phyloP scores from a whole-genome alignment of 2,113 vertebrate species.

The Pygoscelis antarcticus region DNA sequence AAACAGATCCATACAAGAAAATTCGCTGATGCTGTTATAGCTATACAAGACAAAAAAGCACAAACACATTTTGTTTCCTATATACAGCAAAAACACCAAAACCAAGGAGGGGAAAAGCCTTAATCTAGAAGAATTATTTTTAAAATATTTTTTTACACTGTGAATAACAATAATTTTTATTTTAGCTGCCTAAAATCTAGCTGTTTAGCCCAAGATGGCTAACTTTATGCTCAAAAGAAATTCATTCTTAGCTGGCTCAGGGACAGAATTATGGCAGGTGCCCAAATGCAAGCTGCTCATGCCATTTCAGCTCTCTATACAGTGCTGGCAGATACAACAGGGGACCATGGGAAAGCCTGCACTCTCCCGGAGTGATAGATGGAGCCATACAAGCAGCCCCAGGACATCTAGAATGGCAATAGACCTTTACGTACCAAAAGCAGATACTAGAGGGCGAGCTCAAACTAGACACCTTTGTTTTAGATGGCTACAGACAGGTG shows the following conservation, averaged over 20 bases:
- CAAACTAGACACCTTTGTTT: background rate
- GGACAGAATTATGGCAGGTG: background rate
- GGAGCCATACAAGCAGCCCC: background rate
- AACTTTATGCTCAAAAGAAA: background rate
- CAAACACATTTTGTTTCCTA: background rate
- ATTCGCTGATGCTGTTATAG: background rate
- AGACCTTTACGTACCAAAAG: background rate
- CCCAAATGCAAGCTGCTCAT: background rate
- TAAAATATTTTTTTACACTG: background rate
- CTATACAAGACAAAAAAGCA: background rate
- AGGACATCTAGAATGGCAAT: background rate
- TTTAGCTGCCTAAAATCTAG: background rate
- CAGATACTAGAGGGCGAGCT: rapidly evolving
- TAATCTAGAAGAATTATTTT: background rate
- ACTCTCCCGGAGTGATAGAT: background rate
- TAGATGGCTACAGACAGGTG: background rate
- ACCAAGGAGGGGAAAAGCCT: background rate
- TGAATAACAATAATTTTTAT: background rate
- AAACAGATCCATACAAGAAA: background rate
- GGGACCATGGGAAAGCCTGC: background rate
- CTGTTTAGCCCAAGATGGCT: background rate
- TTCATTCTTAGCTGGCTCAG: background rate
- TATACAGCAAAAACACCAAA: background rate
- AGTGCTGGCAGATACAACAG: background rate
- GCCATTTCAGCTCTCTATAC: background rate